Base-by-base conservation (phyloP, 1,140 invertebrate species). In the Theocolax elegans region DNA sequence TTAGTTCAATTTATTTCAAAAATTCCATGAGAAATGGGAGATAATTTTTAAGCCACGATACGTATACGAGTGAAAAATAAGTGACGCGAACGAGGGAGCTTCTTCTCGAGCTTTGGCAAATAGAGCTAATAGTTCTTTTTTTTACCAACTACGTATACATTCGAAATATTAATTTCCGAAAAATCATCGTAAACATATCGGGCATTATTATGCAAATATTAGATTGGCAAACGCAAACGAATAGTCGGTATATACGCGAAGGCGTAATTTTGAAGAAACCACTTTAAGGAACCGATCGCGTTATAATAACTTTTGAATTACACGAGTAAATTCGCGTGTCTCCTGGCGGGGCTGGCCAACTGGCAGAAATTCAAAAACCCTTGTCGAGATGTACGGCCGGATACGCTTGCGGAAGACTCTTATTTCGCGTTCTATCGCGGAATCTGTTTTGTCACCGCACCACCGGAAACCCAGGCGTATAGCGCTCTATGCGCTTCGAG, bases 231-330 rank as follows among this genome's bases (percentile, higher is more conserved):
- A n/a, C n/a, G n/a, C n/a, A n/a, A n/a, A n/a, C n/a, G n/a, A n/a
- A n/a, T n/a, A n/a, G n/a, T n/a, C n/a, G n/a, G n/a, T n/a, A n/a
- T n/a, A n/a, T n/a, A n/a, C n/a, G n/a, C n/a, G n/a, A n/a, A n/a
- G n/a, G n/a, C n/a, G n/a, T n/a, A n/a, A n/a, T n/a, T n/a, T n/a
- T n/a, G n/a, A 64, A 31, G 35, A 62, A 53, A 62, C 31, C 67
- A 48, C 59, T 53, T 44, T 31, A 15, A 44, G 65, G 12, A 25
- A 42, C 25, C 59, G 59, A 54, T 56, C 38, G 67, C 27, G 27
- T 63, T 70, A 54, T 53, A 69, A 70, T 70, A 70, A 70, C 67
- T 70, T 70, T 54, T 38, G 17, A 46, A 70, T 63, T 63, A 70
- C 48, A 42, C 40, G 59, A 53, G 48, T 54, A 63, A 68, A 68